These are phyloP conservation scores for Pelmatolapia mariae DNA, from an alignment of 2,113 vertebrate genomes.

Conservation along the genomic window DNA sequence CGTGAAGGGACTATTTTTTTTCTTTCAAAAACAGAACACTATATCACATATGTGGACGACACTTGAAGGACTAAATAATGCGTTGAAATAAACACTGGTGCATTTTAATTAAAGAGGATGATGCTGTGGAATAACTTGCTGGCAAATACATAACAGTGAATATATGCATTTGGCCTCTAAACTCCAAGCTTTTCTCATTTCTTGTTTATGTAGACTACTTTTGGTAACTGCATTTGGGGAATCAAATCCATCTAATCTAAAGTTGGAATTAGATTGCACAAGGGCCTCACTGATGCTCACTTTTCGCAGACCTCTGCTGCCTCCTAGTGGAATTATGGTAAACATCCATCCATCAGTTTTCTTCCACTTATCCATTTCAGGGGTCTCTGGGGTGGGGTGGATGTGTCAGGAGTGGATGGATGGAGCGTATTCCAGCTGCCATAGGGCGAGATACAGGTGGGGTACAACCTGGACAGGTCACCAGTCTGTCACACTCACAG, in stretches of 20 bases:
- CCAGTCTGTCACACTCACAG: too few relatives aligned
- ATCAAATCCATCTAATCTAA: neutral
- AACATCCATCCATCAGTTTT: neutral
- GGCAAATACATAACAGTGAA: neutral
- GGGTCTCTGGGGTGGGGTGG: neutral
- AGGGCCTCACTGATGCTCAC: neutral
- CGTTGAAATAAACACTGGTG: neutral
- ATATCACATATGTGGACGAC: neutral
- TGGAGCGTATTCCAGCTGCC: too few relatives aligned
- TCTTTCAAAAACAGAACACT: neutral
- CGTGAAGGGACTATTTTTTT: neutral
- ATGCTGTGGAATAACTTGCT: neutral
- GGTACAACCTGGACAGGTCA: too few relatives aligned
- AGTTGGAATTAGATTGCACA: neutral
- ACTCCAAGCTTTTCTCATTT: neutral
- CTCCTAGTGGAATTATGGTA: constrained; percentile 22
- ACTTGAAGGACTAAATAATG: neutral
- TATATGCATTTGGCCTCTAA: neutral
- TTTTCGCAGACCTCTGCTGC: constrained; percentile 40
- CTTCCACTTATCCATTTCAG: neutral
- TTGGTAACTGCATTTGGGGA: neutral
- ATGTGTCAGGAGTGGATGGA: neutral
- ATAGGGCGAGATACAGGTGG: too few relatives aligned
- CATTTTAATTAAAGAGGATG: neutral
- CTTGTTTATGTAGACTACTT: neutral